Conservation (phyloP, 2,113 vertebrate genomes). For the Mormyrus lacerda region DNA sequence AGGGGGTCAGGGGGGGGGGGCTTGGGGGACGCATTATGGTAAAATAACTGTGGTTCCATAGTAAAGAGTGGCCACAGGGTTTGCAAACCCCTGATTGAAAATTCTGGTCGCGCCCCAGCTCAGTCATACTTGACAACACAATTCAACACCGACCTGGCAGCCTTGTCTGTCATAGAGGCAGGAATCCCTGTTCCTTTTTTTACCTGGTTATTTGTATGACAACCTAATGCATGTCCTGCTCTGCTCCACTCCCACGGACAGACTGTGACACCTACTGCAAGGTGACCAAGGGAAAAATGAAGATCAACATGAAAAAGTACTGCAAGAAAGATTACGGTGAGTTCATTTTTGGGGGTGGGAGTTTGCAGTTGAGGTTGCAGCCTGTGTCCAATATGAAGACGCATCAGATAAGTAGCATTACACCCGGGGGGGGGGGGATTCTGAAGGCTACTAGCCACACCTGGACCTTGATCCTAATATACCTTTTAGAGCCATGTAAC, state of each 20-base stretch:
- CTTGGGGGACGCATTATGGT: constrained; percentile 25
- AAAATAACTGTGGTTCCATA: neutral
- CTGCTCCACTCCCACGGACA: constrained; percentile 43
- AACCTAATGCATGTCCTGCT: constrained; percentile 16
- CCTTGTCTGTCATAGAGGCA: neutral
- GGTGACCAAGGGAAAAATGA: constrained; percentile 95
- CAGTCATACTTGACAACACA: neutral
- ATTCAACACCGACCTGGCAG: neutral
- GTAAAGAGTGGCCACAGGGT: neutral
- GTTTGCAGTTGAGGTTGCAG: neutral
- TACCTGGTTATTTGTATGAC: constrained; percentile 46
- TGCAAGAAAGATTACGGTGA: constrained; percentile 98
- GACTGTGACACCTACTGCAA: constrained; percentile 97
- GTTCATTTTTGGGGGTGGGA: constrained; percentile 36
- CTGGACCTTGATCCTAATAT: neutral
- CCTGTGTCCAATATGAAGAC: too few species aligned
- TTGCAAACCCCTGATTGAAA: neutral
- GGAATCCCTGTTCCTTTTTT: neutral
- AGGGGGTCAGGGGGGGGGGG: constrained; percentile 38
- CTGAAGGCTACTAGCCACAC: neutral
- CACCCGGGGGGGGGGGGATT: neutral
- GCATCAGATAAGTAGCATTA: neutral
- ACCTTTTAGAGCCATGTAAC: neutral
- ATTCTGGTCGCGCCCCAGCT: neutral
- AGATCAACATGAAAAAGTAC: constrained; percentile 99